Percentiles rank a stretch among this genome's conserved stretches.
phyloP scores from a whole-genome alignment of 2,113 vertebrate genomes.

The Connochaetes taurinus region DNA sequence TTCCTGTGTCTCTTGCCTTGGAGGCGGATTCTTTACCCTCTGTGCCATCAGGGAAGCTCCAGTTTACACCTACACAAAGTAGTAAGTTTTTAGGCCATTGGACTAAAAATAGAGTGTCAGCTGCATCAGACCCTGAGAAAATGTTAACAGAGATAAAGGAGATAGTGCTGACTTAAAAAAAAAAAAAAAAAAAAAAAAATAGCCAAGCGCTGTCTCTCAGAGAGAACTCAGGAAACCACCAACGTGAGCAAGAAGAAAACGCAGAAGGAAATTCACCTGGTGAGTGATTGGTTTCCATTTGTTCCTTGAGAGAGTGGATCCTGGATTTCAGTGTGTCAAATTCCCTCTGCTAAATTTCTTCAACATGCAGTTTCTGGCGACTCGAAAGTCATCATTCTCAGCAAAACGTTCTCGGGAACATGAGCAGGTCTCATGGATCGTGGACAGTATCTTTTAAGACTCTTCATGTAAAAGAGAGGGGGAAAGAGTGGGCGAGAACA shows the following conservation, averaged over 20 bases:
- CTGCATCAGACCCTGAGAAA: not conserved
- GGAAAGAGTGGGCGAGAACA: not conserved
- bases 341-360: too few relatives aligned
- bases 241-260: not conserved
- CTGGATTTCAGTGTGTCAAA: not conserved
- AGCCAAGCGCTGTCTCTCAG: rapidly evolving
- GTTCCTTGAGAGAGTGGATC: rapidly evolving
- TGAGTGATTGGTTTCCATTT: rapidly evolving
- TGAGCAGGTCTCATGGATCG: rapidly evolving
- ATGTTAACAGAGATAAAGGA: not conserved
- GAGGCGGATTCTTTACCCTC: not conserved
- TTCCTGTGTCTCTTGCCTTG: not conserved
- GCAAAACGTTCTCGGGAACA: not conserved
- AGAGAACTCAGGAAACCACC: too few relatives aligned
- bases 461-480: not conserved
- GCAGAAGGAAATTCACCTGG: not conserved
- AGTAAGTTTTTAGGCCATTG: not conserved
- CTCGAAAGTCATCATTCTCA: not conserved
- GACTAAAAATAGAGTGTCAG: not conserved
- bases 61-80: not conserved
- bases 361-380: rapidly evolving
- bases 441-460: not conserved
- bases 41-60: not conserved
- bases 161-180: not conserved
- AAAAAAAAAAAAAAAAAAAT: not conserved